Conservation (phyloP, 2,888 invertebrate species). For the Macrophya alboannulata region DNA sequence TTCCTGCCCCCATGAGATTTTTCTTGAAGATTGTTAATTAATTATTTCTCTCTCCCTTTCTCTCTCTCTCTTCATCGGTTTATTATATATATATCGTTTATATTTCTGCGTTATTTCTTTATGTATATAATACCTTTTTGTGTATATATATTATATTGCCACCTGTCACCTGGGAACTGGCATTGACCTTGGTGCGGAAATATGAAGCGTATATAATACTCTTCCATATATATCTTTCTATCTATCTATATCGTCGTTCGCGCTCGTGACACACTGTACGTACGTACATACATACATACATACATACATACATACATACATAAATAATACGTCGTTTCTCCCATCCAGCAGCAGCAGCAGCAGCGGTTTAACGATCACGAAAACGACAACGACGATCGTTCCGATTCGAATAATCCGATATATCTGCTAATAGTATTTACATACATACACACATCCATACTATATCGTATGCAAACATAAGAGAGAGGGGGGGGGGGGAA, state of each 20-base stretch:
- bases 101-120: neutral
- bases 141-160: neutral
- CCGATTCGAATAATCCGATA: constrained; percentile 1
- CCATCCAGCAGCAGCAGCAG: neutral
- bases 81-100: too few relatives aligned
- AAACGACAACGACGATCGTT: neutral
- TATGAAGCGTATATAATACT: constrained; percentile 1
- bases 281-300: neutral
- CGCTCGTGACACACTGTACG: constrained; percentile 23
- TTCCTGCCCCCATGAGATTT: too few relatives aligned
- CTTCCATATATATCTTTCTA: neutral
- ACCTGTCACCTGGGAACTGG: constrained; percentile 42
- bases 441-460: neutral
- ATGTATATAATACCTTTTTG: too few relatives aligned
- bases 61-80: too few relatives aligned
- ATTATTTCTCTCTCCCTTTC: too few relatives aligned
- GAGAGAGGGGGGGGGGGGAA: too few relatives aligned
- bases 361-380: constrained; percentile 17
- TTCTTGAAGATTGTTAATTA: too few relatives aligned
- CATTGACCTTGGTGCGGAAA: constrained; percentile 46
- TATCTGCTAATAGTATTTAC: neutral
- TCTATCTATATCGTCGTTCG: neutral
- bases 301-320: neutral
- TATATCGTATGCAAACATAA: neutral
- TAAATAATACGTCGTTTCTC: neutral